A percentile compares a stretch with the other conserved stretches of the same genome.
These are phyloP conservation scores for Frieseomelitta varia DNA, from an alignment of 1,140 invertebrate species.

Conservation along the genomic window DNA sequence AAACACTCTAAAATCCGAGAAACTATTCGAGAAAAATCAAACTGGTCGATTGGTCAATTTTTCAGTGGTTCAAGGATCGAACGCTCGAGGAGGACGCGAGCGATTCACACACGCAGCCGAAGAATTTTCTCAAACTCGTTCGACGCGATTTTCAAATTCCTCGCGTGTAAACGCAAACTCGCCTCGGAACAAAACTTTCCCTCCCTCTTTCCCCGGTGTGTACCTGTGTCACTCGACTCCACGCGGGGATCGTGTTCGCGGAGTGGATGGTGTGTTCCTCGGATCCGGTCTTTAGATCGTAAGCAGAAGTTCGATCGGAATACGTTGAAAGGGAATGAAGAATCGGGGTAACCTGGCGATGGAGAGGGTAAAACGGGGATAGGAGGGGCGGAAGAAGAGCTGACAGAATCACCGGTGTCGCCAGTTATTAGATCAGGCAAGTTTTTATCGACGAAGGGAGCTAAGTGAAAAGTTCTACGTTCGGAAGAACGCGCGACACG, in stretches of 20 bases:
- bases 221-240: too few species aligned
- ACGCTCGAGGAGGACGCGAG: too few species aligned
- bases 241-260: background rate
- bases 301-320: conserved; percentile 51
- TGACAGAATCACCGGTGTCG: conserved; percentile 63
- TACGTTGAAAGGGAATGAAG: background rate
- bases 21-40: too few species aligned
- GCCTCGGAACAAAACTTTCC: too few species aligned
- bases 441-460: conserved; percentile 72
- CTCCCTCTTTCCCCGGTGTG: too few species aligned
- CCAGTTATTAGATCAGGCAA: conserved; percentile 76
- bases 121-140: too few species aligned
- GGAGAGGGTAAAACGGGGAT: background rate
- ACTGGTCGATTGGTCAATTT: too few species aligned
- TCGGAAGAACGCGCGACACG: conserved; percentile 52
- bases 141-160: too few species aligned
- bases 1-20: too few species aligned
- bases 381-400: background rate
- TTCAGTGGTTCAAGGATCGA: too few species aligned
- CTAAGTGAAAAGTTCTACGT: conserved; percentile 77
- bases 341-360: background rate
- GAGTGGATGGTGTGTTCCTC: background rate
- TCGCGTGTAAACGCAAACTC: too few species aligned
- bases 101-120: too few species aligned
- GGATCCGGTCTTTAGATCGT: conserved; percentile 32